Base-by-base conservation (phyloP, 2,888 invertebrate genomes). In the Sarcophaga carnaria region DNA sequence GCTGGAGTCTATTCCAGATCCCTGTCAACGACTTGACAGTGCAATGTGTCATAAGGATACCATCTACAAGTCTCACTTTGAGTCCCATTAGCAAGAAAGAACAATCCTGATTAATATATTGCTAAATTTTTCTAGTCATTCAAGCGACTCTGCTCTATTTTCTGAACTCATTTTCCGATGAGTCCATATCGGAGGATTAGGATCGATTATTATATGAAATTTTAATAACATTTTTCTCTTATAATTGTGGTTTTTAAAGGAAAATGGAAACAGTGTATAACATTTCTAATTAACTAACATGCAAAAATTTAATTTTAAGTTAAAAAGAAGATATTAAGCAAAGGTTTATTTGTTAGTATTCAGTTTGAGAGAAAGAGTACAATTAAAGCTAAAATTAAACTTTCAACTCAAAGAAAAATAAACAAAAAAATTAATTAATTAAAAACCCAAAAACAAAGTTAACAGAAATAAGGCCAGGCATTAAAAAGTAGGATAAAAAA, bases 221-320 rank as follows among this genome's bases (percentile, higher is more conserved):
- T 10, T 37, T 10, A 2, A 37, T 8, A 0, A 37, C 0, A 8
- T 10, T 10, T 37, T 37, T 37, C 8, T 37, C 37, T 37, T 37
- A 37, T 2, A 10, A 37, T 37, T 37, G 10, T 37, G 2, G 37
- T 37, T 37, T 54, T 54, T 54, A 4, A 4, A 17, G 14, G 49
- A 14, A 4, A 25, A 70, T 37, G 70, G 49, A 78, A 80, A 83
- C 83, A 86, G 77, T 83, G 77, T 80, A 75, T 20, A 59, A 12
- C 79, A 70, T 62, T 79, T 25, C 25, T 76, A 59, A 54, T 64
- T 49, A 83, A 87, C 72, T 86, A 84, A 84, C 87, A 88, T 88
- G 88, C 88, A 89, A 22, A 37, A 72, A 67, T 59, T 54, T 20
- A 64, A 80, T 70, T 67, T 69, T 22, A 59, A 54, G 22, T 69